Evolutionary conservation across 2,113 vertebrate species (phyloP), one percentile per base, ranked within the genome.

Genomic region (Trichomycterus rosablanca): DNA sequence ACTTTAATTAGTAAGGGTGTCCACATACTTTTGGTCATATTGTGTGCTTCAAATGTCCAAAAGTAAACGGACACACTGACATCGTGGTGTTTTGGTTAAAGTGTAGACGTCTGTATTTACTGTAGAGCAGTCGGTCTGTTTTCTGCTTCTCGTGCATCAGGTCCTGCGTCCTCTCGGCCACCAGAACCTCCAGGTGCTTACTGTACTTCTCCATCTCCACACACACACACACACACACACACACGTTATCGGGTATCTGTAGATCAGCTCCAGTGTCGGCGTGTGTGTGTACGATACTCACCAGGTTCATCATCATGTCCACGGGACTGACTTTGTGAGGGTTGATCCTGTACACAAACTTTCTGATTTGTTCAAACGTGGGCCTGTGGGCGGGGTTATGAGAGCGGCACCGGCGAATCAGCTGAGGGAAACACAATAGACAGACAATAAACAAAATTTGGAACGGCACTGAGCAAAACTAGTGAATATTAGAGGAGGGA

Each of bases 121-220:
- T 94, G 58, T 89, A 90, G 1, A 94, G 81, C 40, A 93, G 84
- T 15, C 76, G 56, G 72, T 91, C 84, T 0, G 87, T 90, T 71
- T 90, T 93, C 80, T 93, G 89, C 62, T 94, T 94, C 84, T 92
- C 91, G 8, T 88, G 82, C 80, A 81, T 89, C 79, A 92, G 84
- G 70, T 93, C 89, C 54, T 92, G 87, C 0, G 87, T 93, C 20
- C 89, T 80, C 74, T 94, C 90, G 26, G 88, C 80, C 50, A 90
- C 88, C 57, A 94, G 14, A 15, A 84, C 85, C 81, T 94, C 89
- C 81, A 94, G 80, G 53, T 97, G 91, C 78, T 92, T 91, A 43
- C 88, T 93, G 50, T 93, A 91, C 68, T 92, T 95, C 84, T 95
- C 90, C 89, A 93, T 90, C 90, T 93, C 54, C 42, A 59, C 49